phyloP scores from a whole-genome alignment of 2,113 vertebrate genomes.

The Lepisosteus oculatus region DNA sequence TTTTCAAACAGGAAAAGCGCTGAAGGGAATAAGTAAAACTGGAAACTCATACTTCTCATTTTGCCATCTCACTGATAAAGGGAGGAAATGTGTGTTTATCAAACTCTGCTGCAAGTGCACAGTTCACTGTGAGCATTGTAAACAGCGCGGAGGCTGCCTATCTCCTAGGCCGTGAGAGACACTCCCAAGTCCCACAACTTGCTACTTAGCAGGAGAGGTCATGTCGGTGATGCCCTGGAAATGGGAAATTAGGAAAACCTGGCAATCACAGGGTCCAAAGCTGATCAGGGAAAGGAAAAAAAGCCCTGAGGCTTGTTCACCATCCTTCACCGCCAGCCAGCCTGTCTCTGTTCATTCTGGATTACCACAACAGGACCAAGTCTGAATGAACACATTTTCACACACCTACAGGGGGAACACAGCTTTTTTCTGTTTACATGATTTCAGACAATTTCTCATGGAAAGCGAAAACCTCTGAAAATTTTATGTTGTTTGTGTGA shows the following conservation, averaged over 20 bases:
- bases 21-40: conserved; percentile 69
- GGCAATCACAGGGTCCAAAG: conserved; percentile 75
- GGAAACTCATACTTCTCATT: conserved; percentile 71
- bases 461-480: conserved; percentile 45
- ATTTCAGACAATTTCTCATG: conserved; percentile 55
- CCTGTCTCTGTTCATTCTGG: conserved; percentile 63
- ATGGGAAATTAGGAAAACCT: conserved; percentile 83
- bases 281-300: conserved; percentile 56
- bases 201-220: conserved; percentile 77
- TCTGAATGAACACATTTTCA: conserved; percentile 68
- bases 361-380: conserved; percentile 56
- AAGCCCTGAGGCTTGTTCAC: conserved; percentile 70
- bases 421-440: conserved; percentile 64
- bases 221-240: conserved; percentile 75
- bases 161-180: conserved; percentile 69
- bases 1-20: conserved; percentile 77
- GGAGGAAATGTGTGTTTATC: conserved; percentile 92
- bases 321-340: conserved; percentile 67
- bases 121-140: conserved; percentile 75
- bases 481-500: conserved; percentile 43
- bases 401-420: conserved; percentile 57
- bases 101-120: conserved; percentile 67
- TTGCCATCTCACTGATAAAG: conserved; percentile 75
- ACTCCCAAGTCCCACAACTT: conserved; percentile 69
- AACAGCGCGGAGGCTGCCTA: conserved; percentile 70